phyloP scores from a whole-genome alignment of 2,797 vertebrate genomes.

The Pristis pectinata region DNA sequence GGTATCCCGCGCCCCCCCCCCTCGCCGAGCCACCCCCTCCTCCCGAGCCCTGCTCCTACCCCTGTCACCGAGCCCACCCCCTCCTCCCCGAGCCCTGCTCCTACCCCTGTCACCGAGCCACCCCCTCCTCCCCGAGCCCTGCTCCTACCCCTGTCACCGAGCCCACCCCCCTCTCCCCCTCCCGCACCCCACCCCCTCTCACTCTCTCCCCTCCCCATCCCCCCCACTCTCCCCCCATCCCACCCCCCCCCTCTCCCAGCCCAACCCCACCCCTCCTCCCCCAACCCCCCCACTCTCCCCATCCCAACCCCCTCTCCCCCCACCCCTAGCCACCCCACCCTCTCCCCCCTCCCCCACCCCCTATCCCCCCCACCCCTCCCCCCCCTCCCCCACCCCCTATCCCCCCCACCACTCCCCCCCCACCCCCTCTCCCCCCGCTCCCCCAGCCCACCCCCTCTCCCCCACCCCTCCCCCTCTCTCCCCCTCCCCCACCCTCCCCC shows the following conservation, averaged over 20 bases:
- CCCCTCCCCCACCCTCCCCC: not conserved
- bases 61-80: not conserved
- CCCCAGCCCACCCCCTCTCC: slow-evolving; percentile 40
- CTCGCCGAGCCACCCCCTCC: not conserved
- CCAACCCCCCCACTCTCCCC: not conserved
- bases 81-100: too few relatives aligned
- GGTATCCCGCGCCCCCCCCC: too few relatives aligned
- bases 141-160: too few relatives aligned
- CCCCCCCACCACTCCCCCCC: not conserved
- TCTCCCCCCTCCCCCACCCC: slow-evolving; percentile 43
- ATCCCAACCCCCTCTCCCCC: accelerated
- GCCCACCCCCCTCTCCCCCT: too few relatives aligned
- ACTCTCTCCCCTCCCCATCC: not conserved
- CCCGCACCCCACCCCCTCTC: too few relatives aligned
- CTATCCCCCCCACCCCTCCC: not conserved
- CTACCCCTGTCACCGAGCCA: not conserved
- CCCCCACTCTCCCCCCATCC: slow-evolving; percentile 36
- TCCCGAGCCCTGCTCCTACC: too few relatives aligned
- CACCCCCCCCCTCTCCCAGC: slow-evolving; percentile 42
- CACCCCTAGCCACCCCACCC: not conserved
- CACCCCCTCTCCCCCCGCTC: not conserved
- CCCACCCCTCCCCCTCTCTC: slow-evolving; percentile 28
- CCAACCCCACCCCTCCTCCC: slow-evolving; percentile 33
- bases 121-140: too few relatives aligned
- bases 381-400: not conserved